Conservation (phyloP, 2,888 invertebrate genomes). For the Phragmatobia fuliginosa region DNA sequence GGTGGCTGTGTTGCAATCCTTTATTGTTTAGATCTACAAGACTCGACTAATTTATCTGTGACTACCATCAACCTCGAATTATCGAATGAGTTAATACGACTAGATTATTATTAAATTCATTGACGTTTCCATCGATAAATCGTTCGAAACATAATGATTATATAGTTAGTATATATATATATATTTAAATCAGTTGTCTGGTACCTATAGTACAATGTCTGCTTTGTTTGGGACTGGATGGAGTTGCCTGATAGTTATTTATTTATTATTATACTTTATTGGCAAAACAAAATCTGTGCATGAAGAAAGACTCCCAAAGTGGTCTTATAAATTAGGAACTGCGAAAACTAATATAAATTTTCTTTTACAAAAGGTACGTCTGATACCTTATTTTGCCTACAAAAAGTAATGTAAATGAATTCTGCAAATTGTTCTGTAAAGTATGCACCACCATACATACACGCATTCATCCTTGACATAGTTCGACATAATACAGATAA, state of each 20-base stretch:
- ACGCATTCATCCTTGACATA: neutral
- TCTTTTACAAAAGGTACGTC: too few species aligned
- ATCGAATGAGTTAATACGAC: constrained; percentile 33
- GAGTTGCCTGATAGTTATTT: too few species aligned
- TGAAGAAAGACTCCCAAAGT: neutral
- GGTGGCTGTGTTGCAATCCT: constrained; percentile 57
- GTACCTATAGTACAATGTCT: too few species aligned
- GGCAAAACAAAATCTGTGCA: neutral
- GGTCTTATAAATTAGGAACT: neutral
- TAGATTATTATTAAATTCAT: constrained; percentile 40
- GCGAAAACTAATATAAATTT: too few species aligned
- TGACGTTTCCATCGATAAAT: constrained; percentile 33
- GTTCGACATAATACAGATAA: neutral
- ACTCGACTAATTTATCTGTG: constrained; percentile 39
- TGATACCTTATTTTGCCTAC: neutral
- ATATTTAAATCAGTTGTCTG: too few species aligned
- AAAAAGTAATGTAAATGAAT: neutral
- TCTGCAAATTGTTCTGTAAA: neutral
- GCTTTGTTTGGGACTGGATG: too few species aligned
- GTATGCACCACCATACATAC: neutral
- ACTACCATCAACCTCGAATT: constrained; percentile 42
- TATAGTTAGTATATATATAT: neutral
- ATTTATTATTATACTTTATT: too few species aligned
- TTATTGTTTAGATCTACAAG: constrained; percentile 57
- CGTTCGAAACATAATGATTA: constrained; percentile 9